phyloP scores from a whole-genome alignment of 2,113 vertebrate species.

The Rhynchopsitta pachyrhyncha region DNA sequence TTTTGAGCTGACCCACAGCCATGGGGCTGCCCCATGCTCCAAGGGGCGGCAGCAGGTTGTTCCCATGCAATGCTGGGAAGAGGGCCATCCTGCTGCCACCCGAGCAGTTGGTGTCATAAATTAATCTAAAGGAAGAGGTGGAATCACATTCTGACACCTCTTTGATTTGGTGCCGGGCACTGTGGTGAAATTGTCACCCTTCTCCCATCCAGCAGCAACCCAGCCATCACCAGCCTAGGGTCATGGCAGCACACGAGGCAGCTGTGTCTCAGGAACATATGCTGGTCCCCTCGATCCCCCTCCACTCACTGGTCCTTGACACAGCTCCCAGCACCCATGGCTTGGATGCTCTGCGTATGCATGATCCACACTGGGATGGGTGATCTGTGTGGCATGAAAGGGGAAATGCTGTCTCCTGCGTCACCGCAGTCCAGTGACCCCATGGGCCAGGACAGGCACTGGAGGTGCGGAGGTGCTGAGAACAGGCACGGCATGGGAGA shows the following conservation, averaged over 20 bases:
- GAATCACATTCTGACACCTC: not conserved
- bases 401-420: not conserved
- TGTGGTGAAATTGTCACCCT: not conserved
- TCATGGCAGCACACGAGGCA: not conserved
- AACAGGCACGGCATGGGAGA: accelerated
- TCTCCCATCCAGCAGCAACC: accelerated
- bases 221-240: accelerated
- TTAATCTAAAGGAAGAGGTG: conserved; percentile 6
- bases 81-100: accelerated
- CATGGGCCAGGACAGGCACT: not conserved
- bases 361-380: not conserved
- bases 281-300: accelerated
- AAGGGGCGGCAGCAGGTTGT: accelerated
- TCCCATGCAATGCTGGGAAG: accelerated
- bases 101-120: not conserved
- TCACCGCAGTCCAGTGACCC: accelerated
- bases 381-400: accelerated
- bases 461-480: accelerated
- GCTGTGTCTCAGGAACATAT: accelerated
- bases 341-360: accelerated
- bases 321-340: not conserved
- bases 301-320: accelerated
- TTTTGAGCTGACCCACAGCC: not conserved
- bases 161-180: not conserved
- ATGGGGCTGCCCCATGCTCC: not conserved